phyloP scores from a whole-genome alignment of 2,888 invertebrate genomes.

The Drepana falcataria region DNA sequence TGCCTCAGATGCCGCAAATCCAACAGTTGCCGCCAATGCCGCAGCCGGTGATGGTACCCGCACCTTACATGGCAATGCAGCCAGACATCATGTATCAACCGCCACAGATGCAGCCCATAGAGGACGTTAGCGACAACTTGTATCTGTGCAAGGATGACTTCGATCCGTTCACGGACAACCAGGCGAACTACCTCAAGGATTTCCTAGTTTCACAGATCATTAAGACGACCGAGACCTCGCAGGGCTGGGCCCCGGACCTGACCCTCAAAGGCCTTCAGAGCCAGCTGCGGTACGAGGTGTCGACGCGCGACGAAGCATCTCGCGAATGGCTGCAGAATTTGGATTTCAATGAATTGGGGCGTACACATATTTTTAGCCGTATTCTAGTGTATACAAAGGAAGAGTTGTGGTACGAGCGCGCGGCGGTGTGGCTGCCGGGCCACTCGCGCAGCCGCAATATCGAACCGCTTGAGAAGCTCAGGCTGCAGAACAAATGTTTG shows the following conservation, averaged over 20 bases:
- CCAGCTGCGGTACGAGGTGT: constrained; percentile 47
- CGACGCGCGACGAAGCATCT: constrained; percentile 45
- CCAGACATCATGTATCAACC: not conserved
- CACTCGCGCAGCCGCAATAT: constrained; percentile 49
- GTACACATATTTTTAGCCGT: constrained; percentile 30
- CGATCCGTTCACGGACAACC: constrained; percentile 37
- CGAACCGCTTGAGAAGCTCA: constrained; percentile 55
- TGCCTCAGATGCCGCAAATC: constrained; percentile 10
- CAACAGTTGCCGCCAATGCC: constrained; percentile 3
- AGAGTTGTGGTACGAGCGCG: constrained; percentile 65
- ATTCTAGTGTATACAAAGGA: constrained; percentile 59
- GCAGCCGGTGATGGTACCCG: constrained; percentile 1
- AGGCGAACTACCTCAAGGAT: constrained; percentile 44
- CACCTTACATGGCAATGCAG: constrained; percentile 1
- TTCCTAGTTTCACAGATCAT: constrained; percentile 51
- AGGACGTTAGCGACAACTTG: constrained; percentile 30
- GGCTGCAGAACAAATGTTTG: constrained; percentile 52
- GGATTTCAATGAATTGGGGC: constrained; percentile 45
- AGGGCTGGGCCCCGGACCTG: constrained; percentile 50
- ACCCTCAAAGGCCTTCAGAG: constrained; percentile 52
- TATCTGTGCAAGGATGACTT: constrained; percentile 64
- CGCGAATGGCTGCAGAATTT: constrained; percentile 54
- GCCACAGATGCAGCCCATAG: not conserved
- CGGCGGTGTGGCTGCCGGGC: constrained; percentile 65
- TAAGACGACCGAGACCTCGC: constrained; percentile 30